Percentiles rank a stretch among this genome's conserved stretches.
Conservation (phyloP, 2,113 vertebrate genomes). For the Bambusicola thoracicus region DNA sequence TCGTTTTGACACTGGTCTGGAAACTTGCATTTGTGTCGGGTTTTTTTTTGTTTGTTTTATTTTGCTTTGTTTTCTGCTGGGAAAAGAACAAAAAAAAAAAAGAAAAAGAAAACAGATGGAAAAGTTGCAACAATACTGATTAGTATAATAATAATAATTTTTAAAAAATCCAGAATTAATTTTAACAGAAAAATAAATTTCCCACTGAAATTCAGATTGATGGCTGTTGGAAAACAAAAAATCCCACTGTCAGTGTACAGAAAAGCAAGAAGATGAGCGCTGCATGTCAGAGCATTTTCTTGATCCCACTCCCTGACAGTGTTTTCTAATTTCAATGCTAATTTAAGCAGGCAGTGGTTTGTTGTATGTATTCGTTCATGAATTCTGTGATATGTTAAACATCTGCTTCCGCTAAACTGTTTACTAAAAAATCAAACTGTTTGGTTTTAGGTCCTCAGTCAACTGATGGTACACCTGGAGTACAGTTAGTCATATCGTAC, state of each 20-base stretch:
- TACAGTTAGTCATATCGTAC: constrained; percentile 83
- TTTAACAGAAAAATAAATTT: constrained; percentile 35
- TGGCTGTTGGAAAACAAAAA: constrained; percentile 21
- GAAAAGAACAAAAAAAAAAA: neutral
- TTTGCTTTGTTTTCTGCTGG: neutral
- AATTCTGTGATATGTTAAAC: neutral
- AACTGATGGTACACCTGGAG: constrained; percentile 69
- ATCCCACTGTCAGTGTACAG: neutral
- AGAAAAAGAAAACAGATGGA: neutral
- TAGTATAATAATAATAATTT: neutral
- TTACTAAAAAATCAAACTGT: neutral
- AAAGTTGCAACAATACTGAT: neutral
- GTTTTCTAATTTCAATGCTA: neutral
- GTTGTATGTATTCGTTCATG: neutral
- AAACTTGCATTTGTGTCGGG: neutral
- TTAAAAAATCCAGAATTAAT: neutral
- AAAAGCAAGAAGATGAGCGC: neutral
- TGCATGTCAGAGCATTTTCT: neutral
- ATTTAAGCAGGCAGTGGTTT: neutral
- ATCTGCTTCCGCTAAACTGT: neutral
- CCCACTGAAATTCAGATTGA: constrained; percentile 5
- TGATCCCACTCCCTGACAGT: neutral
- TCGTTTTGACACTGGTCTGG: neutral
- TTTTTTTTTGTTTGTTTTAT: neutral
- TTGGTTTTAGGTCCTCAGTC: constrained; percentile 47